Evolutionary conservation across 2,888 invertebrate genomes (phyloP), one percentile per base, ranked within the genome.

Genomic region (Macropis europaea): DNA sequence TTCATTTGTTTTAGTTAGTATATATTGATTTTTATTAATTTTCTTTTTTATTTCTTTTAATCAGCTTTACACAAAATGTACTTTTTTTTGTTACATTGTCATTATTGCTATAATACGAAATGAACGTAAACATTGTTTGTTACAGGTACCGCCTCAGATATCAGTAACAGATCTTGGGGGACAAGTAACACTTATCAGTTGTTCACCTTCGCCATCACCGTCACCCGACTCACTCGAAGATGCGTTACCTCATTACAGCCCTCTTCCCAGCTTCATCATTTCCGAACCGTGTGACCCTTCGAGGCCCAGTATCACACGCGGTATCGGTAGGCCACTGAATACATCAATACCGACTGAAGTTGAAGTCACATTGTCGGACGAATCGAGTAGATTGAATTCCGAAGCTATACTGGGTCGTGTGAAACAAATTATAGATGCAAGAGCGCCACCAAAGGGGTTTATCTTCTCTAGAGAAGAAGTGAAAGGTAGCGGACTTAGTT

Each of bases 141-240:
- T 71, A 11, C 77, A 90, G 90, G 86, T 89, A 69, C 91, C 91
- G 42, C 97, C 98, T 0, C 97, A 97, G 90, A 98, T 98, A 70
- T 97, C 97, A 81, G 92, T 98, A 7, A 98, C 98, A 0, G 97
- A 98, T 88, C 92, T 96, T 57, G 97, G 97, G 0, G 95, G 95
- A 4, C 95, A 96, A 90, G 93, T 96, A 0, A 96, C 96, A 0
- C 86, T 96, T 1, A 94, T 96, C 0, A 95, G 95, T 0, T 91
- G 93, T 59, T 93, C 93, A 1, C 95, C 95, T 0, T 95, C 95
- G 0, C 95, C 95, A 17, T 88, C 90, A 43, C 88, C 90, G 15
- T 90, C 90, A 15, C 87, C 88, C 1, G 90, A 89, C 60, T 90
- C 89, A 1, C 81, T 90, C 1, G 89, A 90, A 71, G 90, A 89